phyloP scores from a whole-genome alignment of 2,797 vertebrate genomes.

The Gymnopithys bicolor region DNA sequence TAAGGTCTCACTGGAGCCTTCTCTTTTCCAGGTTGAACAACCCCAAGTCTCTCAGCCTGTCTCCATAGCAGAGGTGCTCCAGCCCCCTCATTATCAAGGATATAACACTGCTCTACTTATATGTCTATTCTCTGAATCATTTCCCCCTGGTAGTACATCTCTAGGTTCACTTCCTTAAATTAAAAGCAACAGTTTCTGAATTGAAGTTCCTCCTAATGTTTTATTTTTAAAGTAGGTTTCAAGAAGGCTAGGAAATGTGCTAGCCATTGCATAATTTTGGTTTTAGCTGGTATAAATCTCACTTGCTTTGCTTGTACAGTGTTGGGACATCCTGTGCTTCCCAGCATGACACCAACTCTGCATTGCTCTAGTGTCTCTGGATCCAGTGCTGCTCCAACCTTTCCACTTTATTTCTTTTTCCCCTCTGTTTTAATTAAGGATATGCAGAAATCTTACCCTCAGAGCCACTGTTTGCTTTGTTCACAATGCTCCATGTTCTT shows the following conservation, averaged over 20 bases:
- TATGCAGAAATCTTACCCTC: neutral
- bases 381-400: neutral
- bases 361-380: fast-evolving
- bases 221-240: neutral
- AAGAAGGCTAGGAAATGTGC: neutral
- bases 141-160: neutral
- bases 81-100: neutral
- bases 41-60: neutral
- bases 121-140: neutral
- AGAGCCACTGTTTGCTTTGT: neutral
- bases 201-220: neutral
- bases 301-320: neutral
- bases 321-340: neutral
- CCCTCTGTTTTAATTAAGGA: neutral
- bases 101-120: neutral
- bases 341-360: neutral
- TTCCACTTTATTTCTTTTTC: neutral
- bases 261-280: neutral
- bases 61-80: neutral
- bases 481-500: neutral
- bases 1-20: neutral
- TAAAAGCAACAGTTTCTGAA: neutral
- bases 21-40: neutral
- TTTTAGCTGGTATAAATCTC: neutral
- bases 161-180: neutral